A percentile compares a stretch with the other conserved stretches of the same genome.
phyloP scores from a whole-genome alignment of 2,888 invertebrate species.

The Thelaira solivaga region DNA sequence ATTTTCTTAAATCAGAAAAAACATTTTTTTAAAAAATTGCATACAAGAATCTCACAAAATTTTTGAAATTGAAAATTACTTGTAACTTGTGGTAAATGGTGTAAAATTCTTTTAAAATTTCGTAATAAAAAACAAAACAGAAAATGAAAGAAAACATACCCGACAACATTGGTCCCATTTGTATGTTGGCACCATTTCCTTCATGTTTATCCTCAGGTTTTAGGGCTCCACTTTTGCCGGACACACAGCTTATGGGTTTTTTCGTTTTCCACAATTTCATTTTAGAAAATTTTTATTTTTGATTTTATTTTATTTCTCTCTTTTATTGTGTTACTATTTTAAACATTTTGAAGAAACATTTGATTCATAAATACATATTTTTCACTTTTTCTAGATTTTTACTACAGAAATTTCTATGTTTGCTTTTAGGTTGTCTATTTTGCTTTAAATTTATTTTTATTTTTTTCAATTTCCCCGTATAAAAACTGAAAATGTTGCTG shows the following conservation, averaged over 20 bases:
- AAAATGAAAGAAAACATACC: slow-evolving; percentile 70
- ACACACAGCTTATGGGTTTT: slow-evolving; percentile 76
- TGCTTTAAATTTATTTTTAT: neutral
- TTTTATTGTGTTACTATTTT: slow-evolving; percentile 8
- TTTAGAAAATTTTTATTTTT: no score
- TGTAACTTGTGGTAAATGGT: no score
- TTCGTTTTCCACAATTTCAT: slow-evolving; percentile 78
- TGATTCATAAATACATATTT: neutral
- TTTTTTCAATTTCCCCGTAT: neutral
- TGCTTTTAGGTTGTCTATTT: neutral
- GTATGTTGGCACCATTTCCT: slow-evolving; percentile 68
- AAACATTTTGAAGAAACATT: slow-evolving; percentile 33
- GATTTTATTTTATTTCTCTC: neutral
- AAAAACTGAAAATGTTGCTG: slow-evolving; percentile 13
- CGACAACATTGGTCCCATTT: slow-evolving; percentile 74
- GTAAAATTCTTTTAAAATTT: no score
- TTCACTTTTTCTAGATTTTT: neutral
- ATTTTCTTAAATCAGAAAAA: no score
- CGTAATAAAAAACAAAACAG: no score
- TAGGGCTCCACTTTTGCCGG: slow-evolving; percentile 72
- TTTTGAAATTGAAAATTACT: no score
- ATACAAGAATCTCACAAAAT: no score
- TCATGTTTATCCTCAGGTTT: slow-evolving; percentile 72
- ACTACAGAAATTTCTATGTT: slow-evolving; percentile 15
- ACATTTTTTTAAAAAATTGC: no score